phyloP scores from a whole-genome alignment of 1,140 invertebrate genomes.

The Paraescarpia echinospica region DNA sequence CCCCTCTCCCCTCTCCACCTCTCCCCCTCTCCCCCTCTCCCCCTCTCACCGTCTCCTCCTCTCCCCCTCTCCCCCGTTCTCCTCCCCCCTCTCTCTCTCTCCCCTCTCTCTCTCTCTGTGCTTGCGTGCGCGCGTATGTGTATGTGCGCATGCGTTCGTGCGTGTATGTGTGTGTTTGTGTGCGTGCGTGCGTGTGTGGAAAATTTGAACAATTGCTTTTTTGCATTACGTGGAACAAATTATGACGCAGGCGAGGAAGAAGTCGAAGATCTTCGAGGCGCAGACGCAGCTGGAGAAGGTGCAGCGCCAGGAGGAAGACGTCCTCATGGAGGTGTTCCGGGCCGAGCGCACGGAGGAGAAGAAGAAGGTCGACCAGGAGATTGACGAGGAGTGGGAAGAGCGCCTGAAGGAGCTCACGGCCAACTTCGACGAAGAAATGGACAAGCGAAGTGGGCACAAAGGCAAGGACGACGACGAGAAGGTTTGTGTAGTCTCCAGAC shows the following conservation, averaged over 20 bases:
- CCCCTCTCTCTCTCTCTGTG: too few relatives aligned
- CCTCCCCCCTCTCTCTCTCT: too few relatives aligned
- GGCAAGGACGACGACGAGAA: slow-evolving; percentile 46
- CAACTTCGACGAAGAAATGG: slow-evolving; percentile 49
- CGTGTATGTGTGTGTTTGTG: not conserved
- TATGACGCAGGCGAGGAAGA: not conserved
- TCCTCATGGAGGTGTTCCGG: slow-evolving; percentile 46
- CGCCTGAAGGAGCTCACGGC: slow-evolving; percentile 51
- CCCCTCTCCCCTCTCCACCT: too few relatives aligned
- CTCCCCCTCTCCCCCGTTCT: too few relatives aligned
- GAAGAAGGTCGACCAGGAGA: slow-evolving; percentile 48
- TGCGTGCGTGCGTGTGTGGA: not conserved
- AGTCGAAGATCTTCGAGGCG: slow-evolving; percentile 45
- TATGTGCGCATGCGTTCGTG: too few relatives aligned
- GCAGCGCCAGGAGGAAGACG: slow-evolving; percentile 52
- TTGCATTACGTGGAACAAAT: not conserved
- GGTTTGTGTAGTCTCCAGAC: slow-evolving; percentile 31
- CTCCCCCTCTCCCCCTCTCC: too few relatives aligned
- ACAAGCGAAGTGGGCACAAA: slow-evolving; percentile 42
- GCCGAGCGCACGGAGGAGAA: slow-evolving; percentile 43
- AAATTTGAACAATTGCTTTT: too few relatives aligned
- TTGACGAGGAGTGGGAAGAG: slow-evolving; percentile 56
- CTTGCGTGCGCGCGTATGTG: not conserved
- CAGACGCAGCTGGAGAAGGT: slow-evolving; percentile 53
- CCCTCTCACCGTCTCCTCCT: too few relatives aligned